phyloP scores from a whole-genome alignment of 2,113 vertebrate species.

The Benitochromis conjunctus region DNA sequence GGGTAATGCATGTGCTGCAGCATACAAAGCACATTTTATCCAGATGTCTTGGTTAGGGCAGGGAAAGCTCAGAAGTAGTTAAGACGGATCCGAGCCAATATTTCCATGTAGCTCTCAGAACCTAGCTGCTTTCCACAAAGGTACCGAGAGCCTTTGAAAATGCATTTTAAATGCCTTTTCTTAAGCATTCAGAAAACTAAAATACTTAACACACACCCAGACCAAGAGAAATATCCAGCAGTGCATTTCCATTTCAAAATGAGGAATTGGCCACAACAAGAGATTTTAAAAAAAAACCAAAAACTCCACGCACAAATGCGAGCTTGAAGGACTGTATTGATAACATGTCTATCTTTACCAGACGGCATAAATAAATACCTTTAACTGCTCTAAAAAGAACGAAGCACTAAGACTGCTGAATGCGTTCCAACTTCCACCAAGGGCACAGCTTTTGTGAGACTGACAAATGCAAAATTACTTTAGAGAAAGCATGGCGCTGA shows the following conservation, averaged over 20 bases:
- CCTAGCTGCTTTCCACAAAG: neutral
- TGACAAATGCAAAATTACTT: conserved; percentile 52
- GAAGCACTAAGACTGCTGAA: neutral
- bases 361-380: conserved; percentile 16
- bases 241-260: neutral
- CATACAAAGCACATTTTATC: conserved; percentile 19
- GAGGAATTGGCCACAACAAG: neutral
- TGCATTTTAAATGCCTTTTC: neutral
- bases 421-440: conserved; percentile 35
- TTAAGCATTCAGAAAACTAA: neutral
- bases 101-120: neutral
- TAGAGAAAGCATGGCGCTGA: conserved; percentile 3
- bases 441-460: conserved; percentile 45
- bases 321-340: conserved; percentile 6
- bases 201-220: neutral
- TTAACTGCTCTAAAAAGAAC: neutral
- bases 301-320: neutral
- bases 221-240: neutral
- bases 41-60: conserved; percentile 16
- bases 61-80: neutral
- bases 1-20: conserved; percentile 22
- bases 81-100: conserved; percentile 16
- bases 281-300: neutral
- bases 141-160: neutral
- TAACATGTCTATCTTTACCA: conserved; percentile 22